Conservation (phyloP, 2,888 invertebrate species). For the Zaprionus bogoriensis region DNA sequence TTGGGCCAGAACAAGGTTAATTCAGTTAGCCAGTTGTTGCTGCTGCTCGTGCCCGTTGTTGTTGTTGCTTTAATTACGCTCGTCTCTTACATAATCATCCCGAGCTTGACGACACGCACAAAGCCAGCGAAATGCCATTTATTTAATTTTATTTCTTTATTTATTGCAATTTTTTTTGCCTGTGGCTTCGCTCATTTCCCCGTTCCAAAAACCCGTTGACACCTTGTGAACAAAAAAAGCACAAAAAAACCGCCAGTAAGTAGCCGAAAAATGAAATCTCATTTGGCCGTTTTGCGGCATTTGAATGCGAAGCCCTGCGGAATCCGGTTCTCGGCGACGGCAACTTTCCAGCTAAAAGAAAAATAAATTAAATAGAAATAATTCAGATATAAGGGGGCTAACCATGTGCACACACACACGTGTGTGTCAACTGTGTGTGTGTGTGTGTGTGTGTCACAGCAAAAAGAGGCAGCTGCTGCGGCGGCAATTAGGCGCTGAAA, state of each 20-base stretch:
- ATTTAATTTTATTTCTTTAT: conserved; percentile 34
- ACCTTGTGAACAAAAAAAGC: conserved; percentile 9
- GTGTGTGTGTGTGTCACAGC: no score
- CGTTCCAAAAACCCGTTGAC: conserved; percentile 31
- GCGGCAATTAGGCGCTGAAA: conserved; percentile 49
- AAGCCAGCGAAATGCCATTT: conserved; percentile 22
- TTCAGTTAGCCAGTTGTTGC: conserved; percentile 68
- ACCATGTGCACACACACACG: no score
- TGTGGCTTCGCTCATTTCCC: neutral
- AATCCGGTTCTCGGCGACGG: neutral
- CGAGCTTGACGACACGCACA: conserved; percentile 57
- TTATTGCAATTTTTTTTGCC: conserved; percentile 9
- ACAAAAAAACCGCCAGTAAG: neutral
- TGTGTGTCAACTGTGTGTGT: no score
- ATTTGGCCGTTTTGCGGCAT: conserved; percentile 34
- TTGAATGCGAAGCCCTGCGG: conserved; percentile 26
- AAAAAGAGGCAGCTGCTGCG: conserved; percentile 18
- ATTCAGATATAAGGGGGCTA: conserved; percentile 31
- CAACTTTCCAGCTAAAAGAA: conserved; percentile 18
- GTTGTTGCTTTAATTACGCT: conserved; percentile 62
- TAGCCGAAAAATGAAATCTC: conserved; percentile 27
- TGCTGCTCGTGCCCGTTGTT: conserved; percentile 17
- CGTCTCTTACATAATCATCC: conserved; percentile 59
- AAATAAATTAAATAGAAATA: conserved; percentile 23
- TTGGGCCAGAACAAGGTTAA: conserved; percentile 73